phyloP scores from a whole-genome alignment of 2,888 invertebrate species.

The Netelia virgata region DNA sequence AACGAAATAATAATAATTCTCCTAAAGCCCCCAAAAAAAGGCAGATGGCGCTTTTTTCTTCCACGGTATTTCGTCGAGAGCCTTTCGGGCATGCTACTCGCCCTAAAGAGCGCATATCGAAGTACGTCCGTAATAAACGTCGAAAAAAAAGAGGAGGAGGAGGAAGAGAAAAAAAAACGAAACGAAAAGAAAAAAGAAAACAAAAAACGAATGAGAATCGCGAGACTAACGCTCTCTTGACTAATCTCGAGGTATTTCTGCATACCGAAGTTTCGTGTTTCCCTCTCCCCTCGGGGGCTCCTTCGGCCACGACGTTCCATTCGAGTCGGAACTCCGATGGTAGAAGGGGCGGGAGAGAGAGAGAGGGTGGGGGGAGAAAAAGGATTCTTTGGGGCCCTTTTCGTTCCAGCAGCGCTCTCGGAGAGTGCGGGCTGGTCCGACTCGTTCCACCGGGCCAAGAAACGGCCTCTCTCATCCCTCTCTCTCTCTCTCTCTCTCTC shows the following conservation, averaged over 20 bases:
- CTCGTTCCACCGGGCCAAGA: conserved; percentile 84
- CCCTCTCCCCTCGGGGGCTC: conserved; percentile 15
- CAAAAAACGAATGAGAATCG: conserved; percentile 67
- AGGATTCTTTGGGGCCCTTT: conserved; percentile 56
- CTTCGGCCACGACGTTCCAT: conserved; percentile 43
- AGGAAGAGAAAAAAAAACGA: no score
- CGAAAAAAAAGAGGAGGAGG: conserved; percentile 56
- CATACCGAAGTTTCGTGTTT: conserved; percentile 77
- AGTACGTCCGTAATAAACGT: conserved; percentile 76
- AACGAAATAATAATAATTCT: background rate
- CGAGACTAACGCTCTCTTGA: conserved; percentile 73
- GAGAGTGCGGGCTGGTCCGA: conserved; percentile 80
- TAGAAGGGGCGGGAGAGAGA: background rate
- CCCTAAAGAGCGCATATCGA: conserved; percentile 63
- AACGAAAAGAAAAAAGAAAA: no score
- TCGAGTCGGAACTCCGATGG: conserved; percentile 12
- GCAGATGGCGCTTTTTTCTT: conserved; percentile 45
- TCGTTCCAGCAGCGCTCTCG: conserved; percentile 47
- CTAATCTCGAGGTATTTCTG: conserved; percentile 82
- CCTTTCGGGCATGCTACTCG: conserved; percentile 29
- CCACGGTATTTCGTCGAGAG: conserved; percentile 37
- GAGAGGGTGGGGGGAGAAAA: background rate
- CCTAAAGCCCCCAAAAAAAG: conserved; percentile 14
- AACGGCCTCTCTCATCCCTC: conserved; percentile 40
- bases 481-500: conserved; percentile 59